These are phyloP conservation scores for Phalacrocorax carbo DNA, from an alignment of 2,113 vertebrate genomes.

Conservation along the genomic window DNA sequence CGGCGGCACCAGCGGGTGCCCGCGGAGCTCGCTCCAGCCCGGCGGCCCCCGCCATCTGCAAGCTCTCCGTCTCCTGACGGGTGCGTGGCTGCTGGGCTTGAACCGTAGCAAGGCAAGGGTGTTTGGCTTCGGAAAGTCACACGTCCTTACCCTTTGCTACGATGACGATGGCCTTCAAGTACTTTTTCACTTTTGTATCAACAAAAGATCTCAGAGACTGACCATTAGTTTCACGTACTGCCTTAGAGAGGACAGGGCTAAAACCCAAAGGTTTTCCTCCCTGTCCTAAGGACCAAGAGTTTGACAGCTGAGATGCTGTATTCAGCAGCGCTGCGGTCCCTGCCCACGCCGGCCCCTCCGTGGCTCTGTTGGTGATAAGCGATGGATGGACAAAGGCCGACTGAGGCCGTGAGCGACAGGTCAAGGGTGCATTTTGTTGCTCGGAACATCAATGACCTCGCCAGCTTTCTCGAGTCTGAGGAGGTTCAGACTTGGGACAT, in stretches of 20 bases:
- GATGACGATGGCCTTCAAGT: accelerated
- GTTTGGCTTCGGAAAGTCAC: background rate
- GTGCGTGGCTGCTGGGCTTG: background rate
- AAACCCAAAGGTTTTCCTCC: background rate
- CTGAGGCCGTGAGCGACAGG: no score
- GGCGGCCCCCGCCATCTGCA: accelerated
- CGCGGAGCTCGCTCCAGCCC: background rate
- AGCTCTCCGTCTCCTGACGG: background rate
- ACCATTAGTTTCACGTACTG: accelerated
- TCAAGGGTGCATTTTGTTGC: accelerated
- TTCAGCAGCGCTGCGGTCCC: accelerated
- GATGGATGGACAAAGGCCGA: accelerated
- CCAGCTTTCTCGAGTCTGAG: accelerated
- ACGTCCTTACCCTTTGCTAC: background rate
- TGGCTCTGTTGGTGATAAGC: accelerated
- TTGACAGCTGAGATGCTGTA: background rate
- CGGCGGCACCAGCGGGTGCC: background rate
- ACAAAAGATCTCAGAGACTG: background rate
- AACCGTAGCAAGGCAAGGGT: background rate
- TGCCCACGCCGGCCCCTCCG: background rate
- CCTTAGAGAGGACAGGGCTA: background rate
- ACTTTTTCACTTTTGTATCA: background rate
- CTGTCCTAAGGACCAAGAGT: accelerated
- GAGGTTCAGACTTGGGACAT: background rate
- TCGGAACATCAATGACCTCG: accelerated